Conservation (phyloP, 1,140 invertebrate species). For the Zaprionus africanus region DNA sequence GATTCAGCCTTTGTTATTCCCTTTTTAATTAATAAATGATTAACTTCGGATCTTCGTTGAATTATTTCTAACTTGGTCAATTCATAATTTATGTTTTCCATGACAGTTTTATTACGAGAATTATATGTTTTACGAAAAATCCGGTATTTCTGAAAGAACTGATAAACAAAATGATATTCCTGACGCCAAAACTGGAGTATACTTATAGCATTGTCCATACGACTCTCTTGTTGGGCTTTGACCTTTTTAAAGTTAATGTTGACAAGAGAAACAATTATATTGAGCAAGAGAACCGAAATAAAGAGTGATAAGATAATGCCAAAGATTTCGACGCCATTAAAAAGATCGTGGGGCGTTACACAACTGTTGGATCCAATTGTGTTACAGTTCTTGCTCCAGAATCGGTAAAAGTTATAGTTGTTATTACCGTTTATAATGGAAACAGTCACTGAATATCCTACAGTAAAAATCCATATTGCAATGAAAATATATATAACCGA, state of each 20-base stretch:
- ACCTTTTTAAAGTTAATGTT: conserved; percentile 55
- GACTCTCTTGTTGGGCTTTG: conserved; percentile 37
- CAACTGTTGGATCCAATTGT: conserved; percentile 61
- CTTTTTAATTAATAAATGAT: neutral
- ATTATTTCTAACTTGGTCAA: neutral
- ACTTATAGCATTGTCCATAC: conserved; percentile 21
- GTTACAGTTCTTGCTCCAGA: conserved; percentile 60
- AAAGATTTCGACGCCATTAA: conserved; percentile 45
- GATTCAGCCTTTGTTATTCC: neutral
- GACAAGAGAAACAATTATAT: conserved; percentile 63
- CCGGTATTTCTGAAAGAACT: conserved; percentile 7
- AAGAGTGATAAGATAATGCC: conserved; percentile 61
- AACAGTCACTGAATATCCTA: conserved; percentile 49
- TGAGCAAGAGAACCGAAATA: conserved; percentile 55
- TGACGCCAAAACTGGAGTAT: conserved; percentile 60
- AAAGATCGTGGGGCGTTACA: conserved; percentile 49
- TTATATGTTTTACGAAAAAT: conserved; percentile 44
- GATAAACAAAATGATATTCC: conserved; percentile 33
- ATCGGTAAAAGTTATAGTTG: conserved; percentile 35
- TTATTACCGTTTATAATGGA: conserved; percentile 67
- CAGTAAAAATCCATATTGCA: conserved; percentile 54
- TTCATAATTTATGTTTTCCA: conserved; percentile 22
- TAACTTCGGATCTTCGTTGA: neutral
- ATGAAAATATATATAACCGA: conserved; percentile 47
- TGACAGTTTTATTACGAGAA: conserved; percentile 35